These are phyloP conservation scores for Dusona sp. DNA, from an alignment of 2,888 invertebrate species.

Conservation along the genomic window DNA sequence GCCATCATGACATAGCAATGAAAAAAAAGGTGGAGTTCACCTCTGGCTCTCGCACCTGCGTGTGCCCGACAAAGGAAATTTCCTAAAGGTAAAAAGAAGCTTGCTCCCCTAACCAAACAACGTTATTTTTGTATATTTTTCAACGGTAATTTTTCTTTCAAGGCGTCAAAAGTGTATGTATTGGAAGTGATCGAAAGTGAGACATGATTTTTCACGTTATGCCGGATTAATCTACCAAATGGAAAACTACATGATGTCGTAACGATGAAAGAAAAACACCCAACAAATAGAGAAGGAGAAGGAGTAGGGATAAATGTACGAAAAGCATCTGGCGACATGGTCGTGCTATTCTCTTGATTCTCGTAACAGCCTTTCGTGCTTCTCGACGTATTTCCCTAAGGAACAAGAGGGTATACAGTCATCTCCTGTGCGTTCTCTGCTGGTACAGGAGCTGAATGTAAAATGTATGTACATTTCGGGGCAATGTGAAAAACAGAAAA, in stretches of 20 bases:
- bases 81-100: neutral
- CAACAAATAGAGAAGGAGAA: neutral
- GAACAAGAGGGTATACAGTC: slow-evolving; percentile 30
- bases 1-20: slow-evolving; percentile 24
- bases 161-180: neutral
- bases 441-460: slow-evolving; percentile 33
- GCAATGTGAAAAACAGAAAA: neutral
- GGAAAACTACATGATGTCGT: slow-evolving; percentile 27
- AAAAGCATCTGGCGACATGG: slow-evolving; percentile 40
- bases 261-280: neutral
- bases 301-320: slow-evolving; percentile 12
- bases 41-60: slow-evolving; percentile 4
- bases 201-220: neutral
- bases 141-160: neutral
- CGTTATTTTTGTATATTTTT: slow-evolving; percentile 3
- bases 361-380: slow-evolving; percentile 55
- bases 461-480: slow-evolving; percentile 50
- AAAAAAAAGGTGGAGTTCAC: neutral
- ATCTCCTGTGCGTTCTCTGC: slow-evolving; percentile 42
- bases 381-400: slow-evolving; percentile 65
- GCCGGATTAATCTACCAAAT: slow-evolving; percentile 43
- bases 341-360: slow-evolving; percentile 17
- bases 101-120: slow-evolving; percentile 17
- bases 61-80: slow-evolving; percentile 30
- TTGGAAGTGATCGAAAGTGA: slow-evolving; percentile 12